Percentiles rank a stretch among this genome's conserved stretches.
Conservation (phyloP, 2,888 invertebrate genomes). For the Ptilodon capucinus region DNA sequence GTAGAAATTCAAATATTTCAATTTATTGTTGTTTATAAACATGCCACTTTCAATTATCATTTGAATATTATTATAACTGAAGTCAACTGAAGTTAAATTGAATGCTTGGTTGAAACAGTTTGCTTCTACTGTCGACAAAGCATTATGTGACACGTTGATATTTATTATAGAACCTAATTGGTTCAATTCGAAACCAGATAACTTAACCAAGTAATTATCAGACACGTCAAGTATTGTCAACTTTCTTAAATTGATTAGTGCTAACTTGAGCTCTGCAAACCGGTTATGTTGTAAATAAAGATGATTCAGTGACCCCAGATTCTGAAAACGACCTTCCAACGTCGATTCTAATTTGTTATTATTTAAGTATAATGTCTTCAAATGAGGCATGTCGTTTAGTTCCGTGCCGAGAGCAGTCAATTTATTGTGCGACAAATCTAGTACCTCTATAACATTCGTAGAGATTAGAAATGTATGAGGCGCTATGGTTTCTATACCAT, state of each 20-base stretch:
- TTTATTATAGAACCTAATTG: constrained; percentile 44
- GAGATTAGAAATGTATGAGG: constrained; percentile 41
- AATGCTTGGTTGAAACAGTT: constrained; percentile 57
- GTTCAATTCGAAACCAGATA: constrained; percentile 56
- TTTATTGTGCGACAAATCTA: constrained; percentile 60
- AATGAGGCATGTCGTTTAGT: constrained; percentile 38
- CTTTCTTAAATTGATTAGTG: constrained; percentile 50
- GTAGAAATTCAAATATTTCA: constrained; percentile 52
- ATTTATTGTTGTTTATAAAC: constrained; percentile 52
- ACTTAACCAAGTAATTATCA: constrained; percentile 43
- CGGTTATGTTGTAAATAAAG: constrained; percentile 53
- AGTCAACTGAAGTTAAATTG: constrained; percentile 48
- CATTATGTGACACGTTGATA: constrained; percentile 61
- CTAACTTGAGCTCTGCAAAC: constrained; percentile 50
- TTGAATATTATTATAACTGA: constrained; percentile 57
- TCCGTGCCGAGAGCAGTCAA: constrained; percentile 41
- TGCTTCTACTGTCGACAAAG: constrained; percentile 49
- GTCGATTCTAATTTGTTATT: constrained; percentile 48
- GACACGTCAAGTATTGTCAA: constrained; percentile 54
- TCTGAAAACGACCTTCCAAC: constrained; percentile 48
- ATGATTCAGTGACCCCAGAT: constrained; percentile 37
- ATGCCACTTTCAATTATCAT: constrained; percentile 48
- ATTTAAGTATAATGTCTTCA: constrained; percentile 51
- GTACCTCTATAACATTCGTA: constrained; percentile 27
- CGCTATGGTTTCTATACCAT: constrained; percentile 44